Base-by-base conservation (phyloP, 2,888 invertebrate species). In the Seira musarum region DNA sequence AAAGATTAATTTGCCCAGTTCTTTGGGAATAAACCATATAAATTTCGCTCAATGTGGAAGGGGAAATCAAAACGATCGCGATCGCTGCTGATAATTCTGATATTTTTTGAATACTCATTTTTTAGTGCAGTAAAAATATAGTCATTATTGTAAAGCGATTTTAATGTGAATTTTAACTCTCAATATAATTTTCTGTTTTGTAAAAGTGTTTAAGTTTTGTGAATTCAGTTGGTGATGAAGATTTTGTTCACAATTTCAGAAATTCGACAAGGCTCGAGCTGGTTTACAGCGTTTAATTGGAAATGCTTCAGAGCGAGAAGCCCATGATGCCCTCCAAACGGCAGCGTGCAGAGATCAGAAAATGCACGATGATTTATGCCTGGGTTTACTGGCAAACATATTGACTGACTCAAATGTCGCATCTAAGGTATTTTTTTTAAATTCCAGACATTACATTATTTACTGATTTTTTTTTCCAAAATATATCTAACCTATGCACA, bases 291-390 rank as follows among this genome's bases (percentile, higher is more conserved):
- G 85, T 92, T 87, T 91, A 96, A 87, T 93, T 93, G 80, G 91
- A 92, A 96, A 96, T 86, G 92, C 96, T 87, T 96, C 95, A 87
- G 98, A 98, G 88, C 95, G 97, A 88, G 97, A 98, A 90, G 93
- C 95, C 87, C 97, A 97, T 89, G 97, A 98, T 89, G 94, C 94
- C 35, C 91, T 98, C 69, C 96, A 95, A 88, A 95, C 94, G 89
- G 94, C 96, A 83, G 94, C 96, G 84, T 93, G 95, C 88, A 96
- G 96, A 89, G 95, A 95, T 84, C 84, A 87, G 22, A 92, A 92
- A 87, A 94, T 94, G 88, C 96, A 97, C 90, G 98, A 98, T 89
- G 98, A 98, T 88, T 94, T 97, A 81, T 96, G 95, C 73, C 90
- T 97, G 85, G 98, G 98, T 71, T 92, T 98, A 88, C 90, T 98